These are phyloP conservation scores for Eudemis profundana DNA, from an alignment of 2,888 invertebrate species.

Conservation along the genomic window DNA sequence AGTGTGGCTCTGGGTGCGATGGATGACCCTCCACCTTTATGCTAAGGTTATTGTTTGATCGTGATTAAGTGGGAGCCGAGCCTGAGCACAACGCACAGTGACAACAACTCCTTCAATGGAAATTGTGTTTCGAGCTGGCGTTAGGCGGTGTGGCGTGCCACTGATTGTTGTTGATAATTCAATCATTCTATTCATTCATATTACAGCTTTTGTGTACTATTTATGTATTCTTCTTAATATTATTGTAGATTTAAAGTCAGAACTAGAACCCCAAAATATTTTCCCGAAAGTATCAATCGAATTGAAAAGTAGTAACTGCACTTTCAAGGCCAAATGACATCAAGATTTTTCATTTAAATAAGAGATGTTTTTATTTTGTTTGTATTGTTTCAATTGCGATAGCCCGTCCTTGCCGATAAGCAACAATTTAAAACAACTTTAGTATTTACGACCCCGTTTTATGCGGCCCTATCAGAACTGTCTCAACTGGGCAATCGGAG, in stretches of 20 bases:
- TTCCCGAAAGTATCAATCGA: background rate
- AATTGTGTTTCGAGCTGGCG: background rate
- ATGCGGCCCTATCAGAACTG: background rate
- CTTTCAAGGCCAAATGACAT: too few species aligned
- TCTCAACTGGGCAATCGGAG: background rate
- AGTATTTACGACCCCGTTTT: constrained; percentile 15
- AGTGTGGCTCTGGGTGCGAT: background rate
- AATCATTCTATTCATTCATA: too few species aligned
- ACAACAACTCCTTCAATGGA: background rate
- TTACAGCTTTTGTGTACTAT: too few species aligned
- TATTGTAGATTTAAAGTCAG: too few species aligned
- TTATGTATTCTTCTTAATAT: too few species aligned
- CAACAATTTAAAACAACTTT: constrained; percentile 10
- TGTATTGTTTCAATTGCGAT: background rate
- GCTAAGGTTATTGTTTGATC: background rate
- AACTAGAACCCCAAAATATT: too few species aligned
- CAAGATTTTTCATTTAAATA: too few species aligned
- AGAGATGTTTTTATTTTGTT: background rate
- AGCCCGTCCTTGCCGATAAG: constrained; percentile 4
- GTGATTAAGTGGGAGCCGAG: background rate
- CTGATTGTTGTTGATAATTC: too few species aligned
- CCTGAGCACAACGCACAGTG: background rate
- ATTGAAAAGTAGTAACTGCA: too few species aligned
- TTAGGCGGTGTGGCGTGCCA: background rate
- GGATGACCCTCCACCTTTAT: background rate